Evolutionary conservation across 2,888 invertebrate species (phyloP), one percentile per base, ranked within the genome.

Genomic region (Plagodis pulveraria): DNA sequence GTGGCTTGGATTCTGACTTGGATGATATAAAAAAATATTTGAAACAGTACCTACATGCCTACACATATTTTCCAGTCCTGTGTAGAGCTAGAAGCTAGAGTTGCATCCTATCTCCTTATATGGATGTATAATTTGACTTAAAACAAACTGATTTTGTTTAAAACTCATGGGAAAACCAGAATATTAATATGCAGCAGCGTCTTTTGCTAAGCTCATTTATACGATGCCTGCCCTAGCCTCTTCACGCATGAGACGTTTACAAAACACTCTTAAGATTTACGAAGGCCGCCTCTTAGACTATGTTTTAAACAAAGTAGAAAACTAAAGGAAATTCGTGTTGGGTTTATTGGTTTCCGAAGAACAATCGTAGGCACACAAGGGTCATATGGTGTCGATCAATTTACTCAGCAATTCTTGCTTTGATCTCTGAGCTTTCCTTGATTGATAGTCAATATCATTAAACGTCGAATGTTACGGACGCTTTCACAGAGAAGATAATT

Each of bases 331-430:
- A 49, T 52, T 11, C 9, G 42, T 43, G 41, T 43, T 42, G 40
- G 42, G n/a, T 38, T 65, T 62, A 62, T 63, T 43, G 61, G 61
- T 58, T 67, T 56, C 63, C 49, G 56, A 48, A 57, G 53, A 65
- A 63, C 57, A 58, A 62, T 58, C 49, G 60, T 56, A 22, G 22
- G 22, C 22, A 63, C 54, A 50, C 46, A 44, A 51, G 56, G 67
- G 63, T 67, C 67, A 67, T 52, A 59, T 47, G 36, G 60, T 56
- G 56, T 52, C 60, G 44, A 56, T 45, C 56, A 58, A 49, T 58
- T 55, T 35, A 42, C n/a, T 40, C 36, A n/a, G 44, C 36, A 36
- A 41, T 42, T 42, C 44, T 22, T 41, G 40, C 12, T 55, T 59
- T 61, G 56, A 61, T 56, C 60, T 60, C 35, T 60, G 49, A 56